Base-by-base conservation (phyloP, 2,113 vertebrate species). In the Origma solitaria region DNA sequence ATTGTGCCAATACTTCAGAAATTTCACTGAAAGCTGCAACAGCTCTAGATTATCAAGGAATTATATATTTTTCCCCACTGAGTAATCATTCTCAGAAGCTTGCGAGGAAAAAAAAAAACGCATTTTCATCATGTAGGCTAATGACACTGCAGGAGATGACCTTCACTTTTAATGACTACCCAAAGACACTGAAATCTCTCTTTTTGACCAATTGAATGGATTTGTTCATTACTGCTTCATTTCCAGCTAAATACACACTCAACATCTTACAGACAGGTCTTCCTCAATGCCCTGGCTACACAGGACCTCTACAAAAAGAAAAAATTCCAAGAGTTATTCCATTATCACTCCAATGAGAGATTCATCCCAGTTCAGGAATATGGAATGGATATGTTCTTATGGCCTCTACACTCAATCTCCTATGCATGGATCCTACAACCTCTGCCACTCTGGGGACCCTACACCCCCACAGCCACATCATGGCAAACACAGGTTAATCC, bases 31-130 rank as follows among this genome's bases (percentile, higher is more conserved):
- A 94, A 95, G 90, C 88, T 91, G 92, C 88, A 93, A 72, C 94
- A 95, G 88, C 88, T 69, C 80, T 69, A 94, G 90, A 94, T 97
- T 92, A 95, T 95, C 37, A 8, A 53, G 71, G 96, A 91, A 96
- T 95, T 97, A 94, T 88, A 91, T 87, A 70, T 86, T 95, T 95
- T 95, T 64, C 86, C 88, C 86, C 60, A 78, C 51, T 90, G 90
- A 88, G 93, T 95, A 95, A 93, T 94, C 88, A 94, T 90, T 96
- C 93, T 90, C 90, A 96, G 82, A 94, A 95, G 85, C 72, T 65
- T 72, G 45, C 2, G 17, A 64, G 71, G 38, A 69, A 84, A 51
- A 79, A 76, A 93, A 60, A 92, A 89, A 45, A 45, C 22, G 6
- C 40, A 51, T 90, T 96, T 93, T 83, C 90, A 79, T 88, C 80